These are phyloP conservation scores for Cataglyphis rosenhaueri DNA, from an alignment of 2,888 invertebrate species.

Conservation along the genomic window DNA sequence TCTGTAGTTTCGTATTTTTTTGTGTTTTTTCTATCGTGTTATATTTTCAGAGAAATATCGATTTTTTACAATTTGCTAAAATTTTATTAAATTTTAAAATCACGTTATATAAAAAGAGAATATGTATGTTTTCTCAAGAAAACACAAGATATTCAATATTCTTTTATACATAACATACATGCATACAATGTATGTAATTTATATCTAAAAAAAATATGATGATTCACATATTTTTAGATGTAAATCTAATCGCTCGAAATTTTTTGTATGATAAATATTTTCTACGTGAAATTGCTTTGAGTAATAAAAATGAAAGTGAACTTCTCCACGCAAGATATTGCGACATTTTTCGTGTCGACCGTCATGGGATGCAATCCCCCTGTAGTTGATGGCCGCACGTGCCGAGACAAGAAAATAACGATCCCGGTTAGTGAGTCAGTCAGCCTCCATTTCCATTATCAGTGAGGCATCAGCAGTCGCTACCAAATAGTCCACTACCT, in stretches of 20 bases:
- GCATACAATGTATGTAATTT: not conserved
- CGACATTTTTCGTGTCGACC: constrained; percentile 13
- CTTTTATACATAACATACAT: not conserved
- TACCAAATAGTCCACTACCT: constrained; percentile 63
- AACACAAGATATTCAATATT: too few relatives aligned
- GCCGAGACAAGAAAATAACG: constrained; percentile 21
- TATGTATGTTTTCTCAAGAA: too few relatives aligned
- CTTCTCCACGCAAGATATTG: not conserved
- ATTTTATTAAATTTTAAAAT: not conserved
- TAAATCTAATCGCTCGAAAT: not conserved
- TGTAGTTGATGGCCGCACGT: constrained; percentile 12
- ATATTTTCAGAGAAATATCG: not conserved
- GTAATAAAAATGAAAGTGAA: not conserved
- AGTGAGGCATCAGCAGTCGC: constrained; percentile 64
- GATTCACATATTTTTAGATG: not conserved
- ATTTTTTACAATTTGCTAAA: not conserved
- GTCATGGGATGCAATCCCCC: not conserved
- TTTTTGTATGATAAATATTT: constrained; percentile 7
- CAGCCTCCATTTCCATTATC: constrained; percentile 78
- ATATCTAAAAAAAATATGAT: not conserved
- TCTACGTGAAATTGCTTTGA: not conserved
- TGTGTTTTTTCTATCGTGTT: not conserved
- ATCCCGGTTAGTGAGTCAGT: constrained; percentile 70
- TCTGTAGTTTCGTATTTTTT: not conserved
- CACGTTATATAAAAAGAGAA: not conserved